phyloP scores from a whole-genome alignment of 2,797 vertebrate species.

The Apogon talboti region DNA sequence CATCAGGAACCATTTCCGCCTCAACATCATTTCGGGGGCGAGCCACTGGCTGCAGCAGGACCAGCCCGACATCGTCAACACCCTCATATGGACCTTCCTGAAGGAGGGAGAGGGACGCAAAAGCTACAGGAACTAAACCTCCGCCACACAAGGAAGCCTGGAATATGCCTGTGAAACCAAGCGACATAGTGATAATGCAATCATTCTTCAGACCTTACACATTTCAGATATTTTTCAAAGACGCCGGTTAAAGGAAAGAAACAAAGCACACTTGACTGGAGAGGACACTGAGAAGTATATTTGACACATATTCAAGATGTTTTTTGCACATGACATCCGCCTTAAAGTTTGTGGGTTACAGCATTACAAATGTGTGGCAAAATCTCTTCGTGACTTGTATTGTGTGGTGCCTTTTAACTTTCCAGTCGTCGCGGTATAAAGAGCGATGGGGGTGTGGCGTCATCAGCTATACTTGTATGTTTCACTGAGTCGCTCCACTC shows the following conservation, averaged over 20 bases:
- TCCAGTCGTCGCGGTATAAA: conserved; percentile 67
- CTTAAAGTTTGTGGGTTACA: conserved; percentile 90
- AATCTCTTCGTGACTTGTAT: conserved; percentile 87
- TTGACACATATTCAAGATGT: conserved; percentile 67
- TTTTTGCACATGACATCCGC: conserved; percentile 92
- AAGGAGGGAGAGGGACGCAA: conserved; percentile 92
- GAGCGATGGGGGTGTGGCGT: conserved; percentile 62
- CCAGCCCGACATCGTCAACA: conserved; percentile 97
- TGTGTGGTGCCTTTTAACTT: conserved; percentile 94
- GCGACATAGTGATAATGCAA: conserved; percentile 78
- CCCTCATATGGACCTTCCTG: conserved; percentile 98
- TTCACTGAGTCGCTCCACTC: conserved; percentile 64
- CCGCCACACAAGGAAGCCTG: conserved; percentile 65
- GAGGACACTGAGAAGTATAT: conserved; percentile 59
- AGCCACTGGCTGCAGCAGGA: conserved; percentile 99
- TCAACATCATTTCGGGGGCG: conserved; percentile 94
- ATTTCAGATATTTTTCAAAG: conserved; percentile 71
- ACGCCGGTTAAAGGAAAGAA: conserved; percentile 56
- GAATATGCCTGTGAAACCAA: conserved; percentile 80
- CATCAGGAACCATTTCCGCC: conserved; percentile 94
- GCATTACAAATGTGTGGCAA: conserved; percentile 85
- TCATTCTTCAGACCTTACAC: conserved; percentile 75
- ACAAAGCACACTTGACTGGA: conserved; percentile 81
- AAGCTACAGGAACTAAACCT: conserved; percentile 83
- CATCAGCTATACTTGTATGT: conserved; percentile 62